Base-by-base conservation (phyloP, 2,888 invertebrate species). In the Cordylochernes scorpioides region DNA sequence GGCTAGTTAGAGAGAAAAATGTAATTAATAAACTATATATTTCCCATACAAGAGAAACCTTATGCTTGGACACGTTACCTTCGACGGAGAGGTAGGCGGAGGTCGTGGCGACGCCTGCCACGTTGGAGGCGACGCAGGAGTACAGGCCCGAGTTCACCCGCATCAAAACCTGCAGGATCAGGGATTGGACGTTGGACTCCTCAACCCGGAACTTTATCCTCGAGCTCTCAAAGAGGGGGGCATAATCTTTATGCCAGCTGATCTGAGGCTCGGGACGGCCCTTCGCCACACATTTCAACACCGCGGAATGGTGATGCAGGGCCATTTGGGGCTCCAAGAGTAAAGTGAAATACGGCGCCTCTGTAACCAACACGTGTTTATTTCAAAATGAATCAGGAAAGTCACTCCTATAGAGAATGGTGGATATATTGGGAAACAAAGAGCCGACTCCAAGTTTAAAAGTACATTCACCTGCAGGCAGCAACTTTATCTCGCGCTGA, bases 211-310 rank as follows among this genome's bases (percentile, higher is more conserved):
- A 73, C 72, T 77, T 78, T 29, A 77, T 67, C 45, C 88, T 67
- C 5, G 70, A 64, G 9, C 78, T 75, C 9, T 75, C 62, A 1
- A 78, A 70, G 3, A 97, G 51, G 6, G 84, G 86, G 50, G 77
- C 74, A 86, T 91, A 94, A 52, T 97, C 91, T 57, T 84, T 82
- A 54, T 73, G 80, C 86, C 88, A 91, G 54, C 77, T 84, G 39
- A 94, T 68, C 40, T 82, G 78, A 0, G 94, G 91, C 46, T 71
- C 70, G 0, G 94, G 94, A 28, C 78, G 70, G 3, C 91, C 91
- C 8, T 66, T 64, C 27, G 91, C 70, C 34, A 75, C 60, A n/a
- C 86, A 86, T 46, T 75, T 72, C 24, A 94, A 57, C 29, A 68
- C 61, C 3, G 69, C 75, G 31, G 64, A 65, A 37, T 67, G 67